phyloP scores from a whole-genome alignment of 2,888 invertebrate genomes.

The Eulithis prunata region DNA sequence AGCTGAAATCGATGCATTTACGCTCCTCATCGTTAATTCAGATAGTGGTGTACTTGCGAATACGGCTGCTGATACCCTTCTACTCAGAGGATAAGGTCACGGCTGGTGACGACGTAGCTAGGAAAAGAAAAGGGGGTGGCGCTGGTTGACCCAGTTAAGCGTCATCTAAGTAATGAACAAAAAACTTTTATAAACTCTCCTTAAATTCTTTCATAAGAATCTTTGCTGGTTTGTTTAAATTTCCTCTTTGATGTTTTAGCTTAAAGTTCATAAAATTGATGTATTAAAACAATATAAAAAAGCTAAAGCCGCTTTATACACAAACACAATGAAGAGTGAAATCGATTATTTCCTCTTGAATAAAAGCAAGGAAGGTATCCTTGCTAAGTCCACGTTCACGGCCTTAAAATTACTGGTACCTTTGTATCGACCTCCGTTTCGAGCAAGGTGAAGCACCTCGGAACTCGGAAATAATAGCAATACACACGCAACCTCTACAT shows the following conservation, averaged over 20 bases:
- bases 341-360: neutral
- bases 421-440: conserved; percentile 65
- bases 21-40: conserved; percentile 28
- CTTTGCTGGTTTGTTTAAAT: too few species aligned
- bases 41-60: conserved; percentile 22
- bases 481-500: conserved; percentile 68
- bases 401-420: conserved; percentile 61
- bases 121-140: neutral
- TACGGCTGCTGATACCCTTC: conserved; percentile 11
- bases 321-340: too few species aligned
- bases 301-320: too few species aligned
- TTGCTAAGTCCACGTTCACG: conserved; percentile 33
- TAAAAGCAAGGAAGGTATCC: conserved; percentile 3
- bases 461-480: conserved; percentile 63
- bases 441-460: conserved; percentile 64
- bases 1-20: conserved; percentile 25
- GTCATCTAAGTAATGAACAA: too few species aligned
- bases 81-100: conserved; percentile 25
- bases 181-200: too few species aligned
- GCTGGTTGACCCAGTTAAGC: neutral
- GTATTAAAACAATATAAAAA: too few species aligned
- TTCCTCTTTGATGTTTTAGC: too few species aligned
- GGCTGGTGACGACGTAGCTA: conserved; percentile 6
- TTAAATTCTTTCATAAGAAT: too few species aligned
- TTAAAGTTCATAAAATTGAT: too few species aligned